These are phyloP conservation scores for Lysiphlebus fabarum DNA, from an alignment of 1,140 invertebrate species.

Conservation along the genomic window DNA sequence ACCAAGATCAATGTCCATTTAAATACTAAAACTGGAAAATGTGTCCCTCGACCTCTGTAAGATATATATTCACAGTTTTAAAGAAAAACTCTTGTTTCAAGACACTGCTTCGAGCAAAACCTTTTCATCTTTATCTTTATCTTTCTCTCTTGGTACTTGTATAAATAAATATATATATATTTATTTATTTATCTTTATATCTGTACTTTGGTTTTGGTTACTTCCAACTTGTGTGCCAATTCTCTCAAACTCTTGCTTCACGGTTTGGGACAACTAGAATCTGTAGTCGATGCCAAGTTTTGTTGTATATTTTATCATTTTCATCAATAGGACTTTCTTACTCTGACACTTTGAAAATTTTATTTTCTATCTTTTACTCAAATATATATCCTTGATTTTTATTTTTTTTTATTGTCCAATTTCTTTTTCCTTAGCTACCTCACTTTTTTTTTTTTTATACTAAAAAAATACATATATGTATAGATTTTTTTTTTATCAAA, in stretches of 20 bases:
- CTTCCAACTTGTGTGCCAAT: conserved; percentile 23
- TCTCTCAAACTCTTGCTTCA: conserved; percentile 25
- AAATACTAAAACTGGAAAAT: conserved; percentile 39
- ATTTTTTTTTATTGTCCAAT: background rate
- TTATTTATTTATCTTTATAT: background rate
- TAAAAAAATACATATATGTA: conserved; percentile 1
- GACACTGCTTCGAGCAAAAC: conserved; percentile 21
- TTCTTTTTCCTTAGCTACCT: background rate
- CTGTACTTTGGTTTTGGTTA: background rate
- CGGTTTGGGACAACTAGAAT: conserved; percentile 36
- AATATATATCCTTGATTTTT: background rate
- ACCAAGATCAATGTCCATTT: conserved; percentile 39
- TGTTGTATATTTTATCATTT: conserved; percentile 15
- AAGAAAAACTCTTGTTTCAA: conserved; percentile 4
- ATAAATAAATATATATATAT: background rate
- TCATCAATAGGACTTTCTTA: conserved; percentile 12
- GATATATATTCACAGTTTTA: conserved; percentile 19
- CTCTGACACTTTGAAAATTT: background rate
- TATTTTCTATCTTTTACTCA: background rate
- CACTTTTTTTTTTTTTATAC: background rate
- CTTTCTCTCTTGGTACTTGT: conserved; percentile 1
- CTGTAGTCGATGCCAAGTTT: conserved; percentile 46
- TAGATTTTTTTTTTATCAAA: background rate
- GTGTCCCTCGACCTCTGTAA: conserved; percentile 43
- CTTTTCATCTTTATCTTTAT: conserved; percentile 16